A percentile compares a stretch with the other conserved stretches of the same genome.
These are phyloP conservation scores for Watsonalla cultraria DNA, from an alignment of 2,888 invertebrate species.

Conservation along the genomic window DNA sequence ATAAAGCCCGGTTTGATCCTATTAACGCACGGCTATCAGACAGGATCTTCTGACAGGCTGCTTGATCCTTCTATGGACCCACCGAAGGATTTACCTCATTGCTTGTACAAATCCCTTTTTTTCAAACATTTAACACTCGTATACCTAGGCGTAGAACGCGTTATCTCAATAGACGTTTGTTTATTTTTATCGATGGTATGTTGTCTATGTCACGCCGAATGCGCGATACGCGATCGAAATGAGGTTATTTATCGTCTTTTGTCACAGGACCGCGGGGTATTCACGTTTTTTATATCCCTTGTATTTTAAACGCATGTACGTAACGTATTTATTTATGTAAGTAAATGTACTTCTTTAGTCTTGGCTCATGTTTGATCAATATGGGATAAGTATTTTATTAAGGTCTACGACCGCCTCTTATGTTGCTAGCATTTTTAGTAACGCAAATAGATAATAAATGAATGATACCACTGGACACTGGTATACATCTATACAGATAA, in stretches of 20 bases:
- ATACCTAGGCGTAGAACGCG: constrained; percentile 19
- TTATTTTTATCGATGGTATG: constrained; percentile 38
- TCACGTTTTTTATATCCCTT: constrained; percentile 32
- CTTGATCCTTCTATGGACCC: constrained; percentile 53
- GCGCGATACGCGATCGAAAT: constrained; percentile 28
- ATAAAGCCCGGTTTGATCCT: constrained; percentile 76
- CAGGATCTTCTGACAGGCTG: constrained; percentile 62
- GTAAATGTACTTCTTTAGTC: too few species aligned
- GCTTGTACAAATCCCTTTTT: constrained; percentile 30
- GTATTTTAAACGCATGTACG: constrained; percentile 18
- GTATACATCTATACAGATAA: neutral
- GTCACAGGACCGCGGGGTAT: constrained; percentile 26
- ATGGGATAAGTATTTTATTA: too few species aligned
- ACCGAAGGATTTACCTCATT: constrained; percentile 37
- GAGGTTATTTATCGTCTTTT: constrained; percentile 37
- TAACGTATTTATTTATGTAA: neutral
- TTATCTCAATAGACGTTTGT: constrained; percentile 35
- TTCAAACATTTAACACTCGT: constrained; percentile 15
- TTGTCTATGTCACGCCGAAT: constrained; percentile 21
- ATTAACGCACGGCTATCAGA: constrained; percentile 74
- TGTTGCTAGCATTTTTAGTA: neutral
- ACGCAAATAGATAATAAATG: neutral
- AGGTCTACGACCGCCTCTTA: too few species aligned
- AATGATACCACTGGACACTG: too few species aligned
- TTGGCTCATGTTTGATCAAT: too few species aligned